phyloP scores from a whole-genome alignment of 1,140 invertebrate species.

The Drosophila kikkawai region DNA sequence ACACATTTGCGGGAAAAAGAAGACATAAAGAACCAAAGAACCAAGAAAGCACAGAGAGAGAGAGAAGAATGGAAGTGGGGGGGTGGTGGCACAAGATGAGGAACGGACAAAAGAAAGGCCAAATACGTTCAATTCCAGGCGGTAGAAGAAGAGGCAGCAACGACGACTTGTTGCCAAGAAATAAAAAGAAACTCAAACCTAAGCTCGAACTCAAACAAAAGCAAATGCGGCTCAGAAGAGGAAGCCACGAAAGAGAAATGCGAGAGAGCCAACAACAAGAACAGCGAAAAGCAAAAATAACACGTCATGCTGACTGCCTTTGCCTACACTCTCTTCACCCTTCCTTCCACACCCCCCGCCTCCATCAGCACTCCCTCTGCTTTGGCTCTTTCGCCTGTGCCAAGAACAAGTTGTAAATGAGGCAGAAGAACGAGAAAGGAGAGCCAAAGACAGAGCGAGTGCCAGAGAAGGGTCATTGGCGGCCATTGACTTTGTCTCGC shows the following conservation, averaged over 20 bases:
- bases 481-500: constrained; percentile 84
- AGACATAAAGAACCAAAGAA: constrained; percentile 33
- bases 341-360: neutral
- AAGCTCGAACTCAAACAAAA: constrained; percentile 60
- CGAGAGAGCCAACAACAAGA: constrained; percentile 43
- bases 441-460: constrained; percentile 26
- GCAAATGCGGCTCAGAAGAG: constrained; percentile 60
- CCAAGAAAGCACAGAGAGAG: constrained; percentile 15
- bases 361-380: neutral
- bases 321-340: constrained; percentile 10
- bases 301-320: constrained; percentile 76
- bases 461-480: constrained; percentile 80
- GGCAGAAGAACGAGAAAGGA: constrained; percentile 44
- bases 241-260: constrained; percentile 59
- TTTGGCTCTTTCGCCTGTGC: constrained; percentile 45
- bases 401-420: constrained; percentile 83
- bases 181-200: constrained; percentile 52
- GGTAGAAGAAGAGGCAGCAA: constrained; percentile 31
- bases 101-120: constrained; percentile 74
- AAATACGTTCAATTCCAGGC: constrained; percentile 68
- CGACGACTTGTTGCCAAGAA: constrained; percentile 79
- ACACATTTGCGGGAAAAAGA: constrained; percentile 61
- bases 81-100: constrained; percentile 19
- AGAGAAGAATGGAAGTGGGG: constrained; percentile 19
- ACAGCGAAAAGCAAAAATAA: constrained; percentile 65